Evolutionary conservation across 2,113 vertebrate species (phyloP).

Genomic region (Gallinago media): DNA sequence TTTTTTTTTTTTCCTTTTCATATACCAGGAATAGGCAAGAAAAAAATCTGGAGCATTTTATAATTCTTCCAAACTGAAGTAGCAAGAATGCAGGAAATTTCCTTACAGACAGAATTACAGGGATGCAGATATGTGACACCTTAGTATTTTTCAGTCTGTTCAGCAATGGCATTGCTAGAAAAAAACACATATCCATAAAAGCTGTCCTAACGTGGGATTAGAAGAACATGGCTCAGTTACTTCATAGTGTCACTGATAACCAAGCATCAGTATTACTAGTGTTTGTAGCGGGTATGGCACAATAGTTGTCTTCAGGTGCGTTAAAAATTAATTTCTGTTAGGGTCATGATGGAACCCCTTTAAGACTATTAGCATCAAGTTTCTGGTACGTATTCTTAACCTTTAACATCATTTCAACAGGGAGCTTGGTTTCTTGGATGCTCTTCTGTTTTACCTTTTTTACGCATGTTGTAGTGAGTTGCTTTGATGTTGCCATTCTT

Average conservation of each 20-base stretch:
- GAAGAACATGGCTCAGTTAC: not conserved
- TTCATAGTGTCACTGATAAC: not conserved
- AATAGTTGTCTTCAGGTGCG: not conserved
- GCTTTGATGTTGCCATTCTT: not conserved
- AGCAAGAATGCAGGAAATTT: not conserved
- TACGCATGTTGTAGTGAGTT: fast-evolving
- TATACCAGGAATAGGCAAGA: not conserved
- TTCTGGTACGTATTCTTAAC: not conserved
- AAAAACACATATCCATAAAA: not conserved
- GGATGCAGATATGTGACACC: not conserved
- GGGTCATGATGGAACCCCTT: not conserved
- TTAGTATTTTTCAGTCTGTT: not conserved
- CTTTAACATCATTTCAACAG: not conserved
- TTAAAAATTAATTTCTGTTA: not conserved
- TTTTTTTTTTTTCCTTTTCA: fast-evolving
- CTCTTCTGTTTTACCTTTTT: not conserved
- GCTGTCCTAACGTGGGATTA: not conserved
- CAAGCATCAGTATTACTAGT: not conserved
- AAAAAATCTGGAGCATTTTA: not conserved
- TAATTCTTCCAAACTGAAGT: not conserved
- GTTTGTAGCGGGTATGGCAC: not conserved
- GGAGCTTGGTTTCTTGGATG: not conserved
- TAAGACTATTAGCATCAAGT: not conserved
- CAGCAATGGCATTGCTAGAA: not conserved
- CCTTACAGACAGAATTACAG: not conserved